These are phyloP conservation scores for Gadus chalcogrammus DNA, from an alignment of 2,113 vertebrate species.

Conservation along the genomic window DNA sequence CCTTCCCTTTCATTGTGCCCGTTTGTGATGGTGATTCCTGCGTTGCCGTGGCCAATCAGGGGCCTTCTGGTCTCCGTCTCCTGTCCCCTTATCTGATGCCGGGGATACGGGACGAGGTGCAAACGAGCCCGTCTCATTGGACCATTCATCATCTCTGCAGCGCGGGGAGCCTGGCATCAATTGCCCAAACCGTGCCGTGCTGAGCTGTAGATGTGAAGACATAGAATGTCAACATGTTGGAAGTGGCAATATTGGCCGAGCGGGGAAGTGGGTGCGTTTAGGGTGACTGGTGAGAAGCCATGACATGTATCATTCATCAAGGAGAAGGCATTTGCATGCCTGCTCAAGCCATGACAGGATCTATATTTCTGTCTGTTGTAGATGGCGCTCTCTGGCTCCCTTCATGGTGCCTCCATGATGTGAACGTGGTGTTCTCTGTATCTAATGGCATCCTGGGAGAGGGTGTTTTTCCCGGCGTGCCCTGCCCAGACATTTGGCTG, in stretches of 20 bases:
- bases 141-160: slow-evolving; percentile 11
- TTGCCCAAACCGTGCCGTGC: background rate
- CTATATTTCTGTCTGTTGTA: too few relatives aligned
- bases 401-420: too few relatives aligned
- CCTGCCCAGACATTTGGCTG: slow-evolving; percentile 55
- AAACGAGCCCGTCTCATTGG: slow-evolving; percentile 20
- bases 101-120: slow-evolving; percentile 23
- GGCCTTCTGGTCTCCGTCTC: slow-evolving; percentile 33
- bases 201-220: background rate
- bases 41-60: slow-evolving; percentile 20
- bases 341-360: too few relatives aligned
- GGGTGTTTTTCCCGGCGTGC: slow-evolving; percentile 26
- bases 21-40: background rate
- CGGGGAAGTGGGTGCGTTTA: background rate
- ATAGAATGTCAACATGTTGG: slow-evolving; percentile 1
- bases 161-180: too few relatives aligned
- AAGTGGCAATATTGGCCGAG: slow-evolving; percentile 3
- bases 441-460: background rate
- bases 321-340: too few relatives aligned
- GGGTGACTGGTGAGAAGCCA: too few relatives aligned
- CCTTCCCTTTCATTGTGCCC: slow-evolving; percentile 27
- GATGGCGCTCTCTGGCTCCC: too few relatives aligned
- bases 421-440: too few relatives aligned
- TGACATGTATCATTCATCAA: too few relatives aligned
- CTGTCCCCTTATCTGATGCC: slow-evolving; percentile 50